These are phyloP conservation scores for Theristicus caerulescens DNA, from an alignment of 2,113 vertebrate genomes.

Conservation along the genomic window DNA sequence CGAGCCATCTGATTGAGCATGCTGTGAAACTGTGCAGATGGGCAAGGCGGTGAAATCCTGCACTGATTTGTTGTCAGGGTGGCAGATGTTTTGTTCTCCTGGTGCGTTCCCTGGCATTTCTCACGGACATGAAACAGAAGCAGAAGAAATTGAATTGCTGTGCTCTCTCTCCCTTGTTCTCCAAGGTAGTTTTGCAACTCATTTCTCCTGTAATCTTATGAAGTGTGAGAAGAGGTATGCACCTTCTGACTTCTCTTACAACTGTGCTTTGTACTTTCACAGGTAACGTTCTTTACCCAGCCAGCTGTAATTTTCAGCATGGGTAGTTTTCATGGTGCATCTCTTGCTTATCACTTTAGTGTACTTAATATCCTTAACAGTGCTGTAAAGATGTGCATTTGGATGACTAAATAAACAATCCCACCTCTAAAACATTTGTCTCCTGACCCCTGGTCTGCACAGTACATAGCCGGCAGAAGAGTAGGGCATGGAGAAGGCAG, in stretches of 20 bases:
- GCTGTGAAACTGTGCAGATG: not conserved
- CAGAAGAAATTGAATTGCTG: constrained; percentile 6
- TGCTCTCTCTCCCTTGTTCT: not conserved
- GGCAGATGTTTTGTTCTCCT: constrained; percentile 53
- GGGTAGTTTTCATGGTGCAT: not conserved
- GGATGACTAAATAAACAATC: not conserved
- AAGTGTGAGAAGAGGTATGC: not conserved
- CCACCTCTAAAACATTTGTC: not conserved
- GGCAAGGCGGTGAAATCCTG: not conserved
- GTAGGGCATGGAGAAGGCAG: not conserved
- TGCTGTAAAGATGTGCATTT: not conserved
- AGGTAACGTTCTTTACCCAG: not conserved
- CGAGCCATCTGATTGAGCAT: not conserved
- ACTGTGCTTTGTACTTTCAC: not conserved
- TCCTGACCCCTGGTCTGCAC: not conserved
- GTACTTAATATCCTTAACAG: not conserved
- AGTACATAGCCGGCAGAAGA: not conserved
- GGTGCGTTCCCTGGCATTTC: not conserved
- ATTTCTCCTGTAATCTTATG: constrained; percentile 2
- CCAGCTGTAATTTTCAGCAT: constrained; percentile 31
- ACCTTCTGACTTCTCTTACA: not conserved
- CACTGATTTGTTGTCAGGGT: not conserved
- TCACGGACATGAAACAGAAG: not conserved
- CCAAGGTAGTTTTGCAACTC: not conserved
- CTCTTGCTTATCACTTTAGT: not conserved